Conservation (phyloP, 2,888 invertebrate genomes). For the Melinopterus prodromus region DNA sequence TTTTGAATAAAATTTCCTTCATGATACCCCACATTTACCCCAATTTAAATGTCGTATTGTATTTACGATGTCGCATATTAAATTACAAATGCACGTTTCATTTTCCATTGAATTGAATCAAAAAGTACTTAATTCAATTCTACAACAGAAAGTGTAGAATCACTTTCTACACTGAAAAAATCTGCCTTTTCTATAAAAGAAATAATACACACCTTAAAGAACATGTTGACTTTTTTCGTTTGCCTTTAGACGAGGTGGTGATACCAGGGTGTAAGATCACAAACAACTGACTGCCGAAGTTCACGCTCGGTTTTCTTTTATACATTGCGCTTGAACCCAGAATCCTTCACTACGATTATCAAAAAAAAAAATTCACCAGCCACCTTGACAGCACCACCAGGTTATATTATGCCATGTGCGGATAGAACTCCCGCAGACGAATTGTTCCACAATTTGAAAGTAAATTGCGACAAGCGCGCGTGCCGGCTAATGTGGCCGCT, state of each 20-base stretch:
- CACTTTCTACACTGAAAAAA: neutral
- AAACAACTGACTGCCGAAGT: neutral
- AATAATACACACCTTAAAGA: neutral
- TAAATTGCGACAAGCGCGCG: constrained; percentile 33
- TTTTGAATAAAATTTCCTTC: no score
- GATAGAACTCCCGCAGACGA: neutral
- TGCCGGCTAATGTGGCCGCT: neutral
- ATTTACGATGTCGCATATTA: no score
- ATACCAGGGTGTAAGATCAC: neutral
- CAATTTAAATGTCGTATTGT: no score
- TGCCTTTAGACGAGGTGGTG: neutral
- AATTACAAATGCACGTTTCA: no score
- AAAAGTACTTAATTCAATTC: no score
- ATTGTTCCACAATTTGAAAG: constrained; percentile 19
- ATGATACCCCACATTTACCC: no score
- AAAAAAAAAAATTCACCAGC: neutral
- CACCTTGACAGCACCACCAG: neutral
- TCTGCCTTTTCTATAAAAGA: neutral
- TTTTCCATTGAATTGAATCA: no score
- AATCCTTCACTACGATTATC: constrained; percentile 4
- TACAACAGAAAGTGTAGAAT: no score
- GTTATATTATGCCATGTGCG: neutral
- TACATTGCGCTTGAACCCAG: neutral
- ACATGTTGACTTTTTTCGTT: neutral
- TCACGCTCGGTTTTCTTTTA: neutral